Evolutionary conservation across 2,888 invertebrate genomes (phyloP).

Genomic region (Muschampia plurimacula): DNA sequence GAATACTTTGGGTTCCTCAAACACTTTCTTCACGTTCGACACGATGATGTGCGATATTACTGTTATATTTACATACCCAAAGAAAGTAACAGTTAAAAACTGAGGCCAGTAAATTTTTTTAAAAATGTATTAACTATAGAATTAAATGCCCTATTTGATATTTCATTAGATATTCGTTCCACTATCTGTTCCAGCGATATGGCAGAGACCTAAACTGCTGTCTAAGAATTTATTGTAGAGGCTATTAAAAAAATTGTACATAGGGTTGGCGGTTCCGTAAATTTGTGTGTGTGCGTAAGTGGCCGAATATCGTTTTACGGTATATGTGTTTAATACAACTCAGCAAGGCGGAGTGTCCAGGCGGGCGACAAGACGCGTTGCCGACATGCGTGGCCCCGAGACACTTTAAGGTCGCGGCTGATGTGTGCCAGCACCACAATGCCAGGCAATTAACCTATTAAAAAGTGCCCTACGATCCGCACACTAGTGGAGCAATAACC

Average conservation of each 20-base stretch:
- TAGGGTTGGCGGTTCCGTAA: too few species aligned
- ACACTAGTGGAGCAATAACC: conserved; percentile 75
- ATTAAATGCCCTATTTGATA: too few species aligned
- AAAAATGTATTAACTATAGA: too few species aligned
- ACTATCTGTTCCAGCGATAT: too few species aligned
- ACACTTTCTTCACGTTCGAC: not conserved
- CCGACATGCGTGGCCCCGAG: conserved; percentile 77
- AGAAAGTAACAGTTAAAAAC: not conserved
- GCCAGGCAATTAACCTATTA: conserved; percentile 84
- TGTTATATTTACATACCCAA: not conserved
- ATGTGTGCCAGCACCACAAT: conserved; percentile 83
- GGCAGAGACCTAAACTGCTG: too few species aligned
- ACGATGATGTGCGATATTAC: not conserved
- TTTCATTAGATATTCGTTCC: too few species aligned
- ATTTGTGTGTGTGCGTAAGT: not conserved
- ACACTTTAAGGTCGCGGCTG: conserved; percentile 80
- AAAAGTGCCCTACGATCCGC: conserved; percentile 72
- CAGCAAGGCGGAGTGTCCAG: conserved; percentile 21
- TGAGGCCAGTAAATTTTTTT: too few species aligned
- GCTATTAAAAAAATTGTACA: too few species aligned
- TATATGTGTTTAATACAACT: not conserved
- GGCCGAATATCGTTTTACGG: not conserved
- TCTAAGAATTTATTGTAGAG: too few species aligned
- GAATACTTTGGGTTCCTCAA: not conserved
- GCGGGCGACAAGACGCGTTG: conserved; percentile 41